A percentile compares a stretch with the other conserved stretches of the same genome.
Conservation (phyloP, 2,797 vertebrate genomes). For the Borostomias antarcticus region DNA sequence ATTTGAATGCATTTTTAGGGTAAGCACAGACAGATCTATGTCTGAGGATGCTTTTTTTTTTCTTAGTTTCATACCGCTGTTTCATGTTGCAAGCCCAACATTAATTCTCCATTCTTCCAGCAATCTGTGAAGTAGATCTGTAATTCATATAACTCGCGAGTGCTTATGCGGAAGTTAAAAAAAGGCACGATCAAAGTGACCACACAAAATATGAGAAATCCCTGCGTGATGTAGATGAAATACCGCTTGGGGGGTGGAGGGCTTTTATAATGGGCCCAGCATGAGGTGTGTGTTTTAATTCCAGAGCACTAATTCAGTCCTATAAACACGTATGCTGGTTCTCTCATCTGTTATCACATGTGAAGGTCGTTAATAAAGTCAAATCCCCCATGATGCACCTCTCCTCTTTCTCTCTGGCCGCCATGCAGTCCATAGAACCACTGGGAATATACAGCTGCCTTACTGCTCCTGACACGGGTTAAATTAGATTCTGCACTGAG, state of each 20-base stretch:
- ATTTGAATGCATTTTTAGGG: constrained; percentile 54
- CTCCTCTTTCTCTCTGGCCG: constrained; percentile 23
- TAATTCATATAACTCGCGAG: constrained; percentile 65
- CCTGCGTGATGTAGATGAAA: constrained; percentile 37
- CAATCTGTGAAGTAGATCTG: constrained; percentile 61
- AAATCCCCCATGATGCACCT: constrained; percentile 43
- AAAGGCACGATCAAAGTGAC: constrained; percentile 64
- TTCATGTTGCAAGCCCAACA: constrained; percentile 45
- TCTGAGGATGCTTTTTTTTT: constrained; percentile 69
- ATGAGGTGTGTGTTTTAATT: constrained; percentile 66
- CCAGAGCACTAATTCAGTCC: constrained; percentile 64
- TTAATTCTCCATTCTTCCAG: constrained; percentile 51
- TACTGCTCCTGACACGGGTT: constrained; percentile 7
- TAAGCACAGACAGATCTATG: constrained; percentile 49
- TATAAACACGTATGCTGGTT: constrained; percentile 64
- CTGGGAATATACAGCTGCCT: constrained; percentile 31
- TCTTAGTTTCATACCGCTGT: constrained; percentile 52
- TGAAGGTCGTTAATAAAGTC: constrained; percentile 65
- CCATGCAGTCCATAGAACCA: not conserved
- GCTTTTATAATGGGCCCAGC: constrained; percentile 56
- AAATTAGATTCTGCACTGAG: constrained; percentile 18
- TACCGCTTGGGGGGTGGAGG: constrained; percentile 58
- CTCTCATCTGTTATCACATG: constrained; percentile 60
- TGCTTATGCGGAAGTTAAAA: constrained; percentile 65
- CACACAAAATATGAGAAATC: constrained; percentile 67